These are phyloP conservation scores for Drosophila mimetica DNA, from an alignment of 2,888 invertebrate genomes.

Conservation along the genomic window DNA sequence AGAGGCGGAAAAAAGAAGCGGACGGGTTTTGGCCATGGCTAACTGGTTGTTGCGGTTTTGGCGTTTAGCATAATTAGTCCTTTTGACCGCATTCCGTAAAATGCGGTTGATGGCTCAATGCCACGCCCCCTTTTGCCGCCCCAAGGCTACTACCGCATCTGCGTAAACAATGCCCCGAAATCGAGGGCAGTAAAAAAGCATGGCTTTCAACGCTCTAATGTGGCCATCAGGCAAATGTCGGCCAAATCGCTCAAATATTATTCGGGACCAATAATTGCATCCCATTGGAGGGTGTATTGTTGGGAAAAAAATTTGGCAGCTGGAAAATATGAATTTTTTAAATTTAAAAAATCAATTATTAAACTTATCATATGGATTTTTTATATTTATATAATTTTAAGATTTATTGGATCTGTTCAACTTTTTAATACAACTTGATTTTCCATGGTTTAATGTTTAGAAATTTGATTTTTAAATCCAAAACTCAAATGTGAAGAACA, in stretches of 20 bases:
- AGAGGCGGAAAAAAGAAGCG: slow-evolving; percentile 12
- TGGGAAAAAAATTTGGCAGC: not conserved
- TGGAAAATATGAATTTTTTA: too few species aligned
- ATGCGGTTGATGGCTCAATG: slow-evolving; percentile 49
- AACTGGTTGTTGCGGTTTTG: slow-evolving; percentile 76
- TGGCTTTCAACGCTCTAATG: slow-evolving; percentile 3
- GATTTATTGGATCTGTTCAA: too few species aligned
- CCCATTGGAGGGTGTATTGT: not conserved
- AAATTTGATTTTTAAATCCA: too few species aligned
- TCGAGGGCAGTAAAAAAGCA: slow-evolving; percentile 10
- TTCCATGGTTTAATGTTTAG: too few species aligned
- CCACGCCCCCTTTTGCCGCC: not conserved
- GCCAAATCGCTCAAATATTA: slow-evolving; percentile 1
- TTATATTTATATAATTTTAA: too few species aligned
- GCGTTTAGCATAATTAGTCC: slow-evolving; percentile 81
- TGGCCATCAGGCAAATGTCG: not conserved
- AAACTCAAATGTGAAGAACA: too few species aligned
- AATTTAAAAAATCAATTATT: too few species aligned
- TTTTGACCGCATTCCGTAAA: slow-evolving; percentile 75
- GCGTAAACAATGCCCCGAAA: slow-evolving; percentile 16
- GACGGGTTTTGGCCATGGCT: slow-evolving; percentile 48
- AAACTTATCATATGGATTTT: too few species aligned
- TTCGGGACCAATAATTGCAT: not conserved
- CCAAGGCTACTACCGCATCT: slow-evolving; percentile 1
- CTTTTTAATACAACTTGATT: too few species aligned